Conservation (phyloP, 2,888 invertebrate species). For the Cephus spinipes region DNA sequence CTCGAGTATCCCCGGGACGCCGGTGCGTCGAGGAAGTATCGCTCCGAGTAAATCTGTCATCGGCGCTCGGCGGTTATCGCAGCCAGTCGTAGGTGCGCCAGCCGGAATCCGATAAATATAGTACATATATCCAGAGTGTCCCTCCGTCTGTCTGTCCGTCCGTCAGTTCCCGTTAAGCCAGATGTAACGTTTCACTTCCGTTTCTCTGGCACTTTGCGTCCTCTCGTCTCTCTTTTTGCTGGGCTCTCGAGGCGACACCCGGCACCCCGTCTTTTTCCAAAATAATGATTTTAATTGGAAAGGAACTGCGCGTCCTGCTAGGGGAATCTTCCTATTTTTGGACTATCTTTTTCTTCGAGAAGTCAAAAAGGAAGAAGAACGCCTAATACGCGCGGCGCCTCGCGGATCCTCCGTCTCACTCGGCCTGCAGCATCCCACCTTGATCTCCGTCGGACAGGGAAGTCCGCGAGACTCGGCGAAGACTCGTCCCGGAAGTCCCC, state of each 20-base stretch:
- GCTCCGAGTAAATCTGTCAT: constrained; percentile 1
- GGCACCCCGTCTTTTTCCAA: constrained; percentile 26
- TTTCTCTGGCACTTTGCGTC: constrained; percentile 37
- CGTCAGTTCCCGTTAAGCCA: constrained; percentile 53
- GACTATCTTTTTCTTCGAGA: no score
- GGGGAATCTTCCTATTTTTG: background rate
- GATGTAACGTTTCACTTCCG: constrained; percentile 63
- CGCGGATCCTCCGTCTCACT: no score
- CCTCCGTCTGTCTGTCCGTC: constrained; percentile 9
- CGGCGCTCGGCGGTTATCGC: background rate
- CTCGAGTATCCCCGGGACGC: background rate
- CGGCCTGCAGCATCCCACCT: no score
- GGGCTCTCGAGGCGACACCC: constrained; percentile 20
- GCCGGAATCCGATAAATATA: constrained; percentile 6
- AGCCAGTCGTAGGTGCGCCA: background rate
- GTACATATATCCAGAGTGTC: background rate
- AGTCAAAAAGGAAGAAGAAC: background rate
- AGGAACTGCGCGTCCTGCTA: background rate
- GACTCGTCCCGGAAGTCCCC: no score
- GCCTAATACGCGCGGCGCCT: background rate
- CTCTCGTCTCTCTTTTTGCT: constrained; percentile 25
- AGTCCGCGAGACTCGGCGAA: no score
- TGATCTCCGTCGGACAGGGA: no score
- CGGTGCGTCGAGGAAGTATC: background rate
- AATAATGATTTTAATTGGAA: constrained; percentile 41